Percentiles rank a stretch among this genome's conserved stretches.
Evolutionary conservation across 2,888 invertebrate genomes (phyloP).

Genomic region (Rhodophaea formosa): DNA sequence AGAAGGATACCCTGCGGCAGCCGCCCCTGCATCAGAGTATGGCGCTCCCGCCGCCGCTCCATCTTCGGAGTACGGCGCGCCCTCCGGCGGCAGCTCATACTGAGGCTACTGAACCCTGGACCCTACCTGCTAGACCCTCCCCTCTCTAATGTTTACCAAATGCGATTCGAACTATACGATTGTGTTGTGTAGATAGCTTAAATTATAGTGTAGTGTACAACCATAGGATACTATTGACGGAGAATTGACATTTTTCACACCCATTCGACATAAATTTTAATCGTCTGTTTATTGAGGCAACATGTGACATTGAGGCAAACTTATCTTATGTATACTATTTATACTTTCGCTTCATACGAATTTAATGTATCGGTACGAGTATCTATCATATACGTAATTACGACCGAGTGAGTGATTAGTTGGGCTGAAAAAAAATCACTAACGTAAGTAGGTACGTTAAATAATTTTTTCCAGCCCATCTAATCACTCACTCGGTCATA

Average conservation of each 20-base stretch:
- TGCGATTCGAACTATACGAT: constrained; percentile 17
- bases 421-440: background rate
- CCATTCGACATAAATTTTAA: constrained; percentile 1
- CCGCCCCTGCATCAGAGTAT: constrained; percentile 61
- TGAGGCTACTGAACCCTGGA: constrained; percentile 37
- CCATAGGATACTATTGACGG: background rate
- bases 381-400: background rate
- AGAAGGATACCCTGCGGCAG: constrained; percentile 80
- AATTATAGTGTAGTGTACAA: constrained; percentile 17
- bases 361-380: constrained; percentile 9
- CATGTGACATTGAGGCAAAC: background rate
- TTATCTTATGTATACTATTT: constrained; percentile 6
- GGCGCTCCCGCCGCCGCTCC: constrained; percentile 75
- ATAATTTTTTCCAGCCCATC: too few relatives aligned
- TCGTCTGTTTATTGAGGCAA: too few relatives aligned
- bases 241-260: background rate
- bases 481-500: too few relatives aligned
- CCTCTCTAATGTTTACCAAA: constrained; percentile 35
- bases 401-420: background rate
- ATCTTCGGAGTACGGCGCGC: constrained; percentile 83
- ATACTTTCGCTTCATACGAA: constrained; percentile 10
- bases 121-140: constrained; percentile 38
- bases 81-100: constrained; percentile 54
- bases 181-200: constrained; percentile 23
- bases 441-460: too few relatives aligned